Evolutionary conservation across 2,113 vertebrate genomes (phyloP), one percentile per base, ranked within the genome.

Genomic region (Oceanodroma tethys): DNA sequence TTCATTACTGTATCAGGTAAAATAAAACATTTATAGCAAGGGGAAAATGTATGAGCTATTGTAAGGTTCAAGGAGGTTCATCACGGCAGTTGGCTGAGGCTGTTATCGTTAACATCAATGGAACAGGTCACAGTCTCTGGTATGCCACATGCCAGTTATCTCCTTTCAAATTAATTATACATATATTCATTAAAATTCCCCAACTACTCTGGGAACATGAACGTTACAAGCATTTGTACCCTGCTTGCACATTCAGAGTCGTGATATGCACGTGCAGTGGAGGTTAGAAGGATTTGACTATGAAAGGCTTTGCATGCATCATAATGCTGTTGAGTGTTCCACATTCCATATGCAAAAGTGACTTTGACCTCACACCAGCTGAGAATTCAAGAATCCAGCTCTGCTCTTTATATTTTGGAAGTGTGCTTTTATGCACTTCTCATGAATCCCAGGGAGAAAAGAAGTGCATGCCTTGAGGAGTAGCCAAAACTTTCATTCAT

Each of bases 11-110:
- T 89, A 96, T 88, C 93, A 97, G 91, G 91, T 98, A 95, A 94
- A 97, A 97, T 97, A 94, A 98, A 97, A 96, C 81, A 96, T 97
- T 97, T 97, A 96, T 97, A 93, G 86, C 82, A 91, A 96, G 74
- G 48, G 87, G 48, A 82, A 96, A 94, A 94, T 95, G 91, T 92
- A 96, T 93, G 96, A 96, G 94, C 55, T 92, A 80, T 74, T 60
- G 76, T 92, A 92, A 92, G 93, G 91, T 92, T 97, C 96, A 96
- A 95, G 90, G 93, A 96, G 66, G 94, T 95, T 97, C 96, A 94
- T 94, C 74, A 50, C 4, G 0, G 13, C 85, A 94, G 75, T 93
- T 93, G 80, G 76, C 83, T 96, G 88, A 90, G 62, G 76, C 78
- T 93, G 72, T 81, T 97, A 83, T 96, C 80, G 96, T 96, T 97